phyloP scores from a whole-genome alignment of 2,113 vertebrate genomes.

The Barbus barbus region DNA sequence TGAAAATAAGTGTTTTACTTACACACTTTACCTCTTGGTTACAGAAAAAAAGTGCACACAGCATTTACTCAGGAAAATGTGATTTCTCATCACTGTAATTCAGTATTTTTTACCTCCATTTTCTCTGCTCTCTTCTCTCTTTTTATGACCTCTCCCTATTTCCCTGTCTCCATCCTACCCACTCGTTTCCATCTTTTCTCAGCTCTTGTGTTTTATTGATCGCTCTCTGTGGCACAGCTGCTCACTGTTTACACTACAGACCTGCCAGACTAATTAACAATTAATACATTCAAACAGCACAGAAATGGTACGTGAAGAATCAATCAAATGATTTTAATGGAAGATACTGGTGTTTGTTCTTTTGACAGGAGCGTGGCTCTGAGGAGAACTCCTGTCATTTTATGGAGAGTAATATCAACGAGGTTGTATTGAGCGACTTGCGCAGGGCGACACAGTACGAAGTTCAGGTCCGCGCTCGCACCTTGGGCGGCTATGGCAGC shows the following conservation, averaged over 20 bases:
- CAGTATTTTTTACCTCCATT: background rate
- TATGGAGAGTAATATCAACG: constrained; percentile 76
- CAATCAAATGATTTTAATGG: constrained; percentile 9
- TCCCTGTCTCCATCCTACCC: background rate
- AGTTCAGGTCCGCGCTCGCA: constrained; percentile 84
- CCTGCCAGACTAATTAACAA: constrained; percentile 52
- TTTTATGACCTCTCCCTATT: background rate
- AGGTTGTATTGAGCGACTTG: constrained; percentile 78
- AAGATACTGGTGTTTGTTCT: constrained; percentile 17
- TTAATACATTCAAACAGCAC: constrained; percentile 40
- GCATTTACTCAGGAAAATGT: background rate
- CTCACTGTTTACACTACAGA: constrained; percentile 19
- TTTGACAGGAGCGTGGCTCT: constrained; percentile 63
- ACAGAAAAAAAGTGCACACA: background rate
- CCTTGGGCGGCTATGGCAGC: constrained; percentile 82
- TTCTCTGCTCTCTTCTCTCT: background rate
- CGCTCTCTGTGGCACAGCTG: constrained; percentile 16
- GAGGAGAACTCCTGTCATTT: constrained; percentile 71
- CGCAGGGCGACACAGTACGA: constrained; percentile 81
- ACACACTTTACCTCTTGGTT: background rate
- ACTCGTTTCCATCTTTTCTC: background rate
- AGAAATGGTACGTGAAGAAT: constrained; percentile 40
- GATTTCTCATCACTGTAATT: background rate
- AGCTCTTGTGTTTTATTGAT: constrained; percentile 20
- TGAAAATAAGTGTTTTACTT: background rate